Conservation (phyloP, 1,140 invertebrate genomes). For the Melitaea cinxia region DNA sequence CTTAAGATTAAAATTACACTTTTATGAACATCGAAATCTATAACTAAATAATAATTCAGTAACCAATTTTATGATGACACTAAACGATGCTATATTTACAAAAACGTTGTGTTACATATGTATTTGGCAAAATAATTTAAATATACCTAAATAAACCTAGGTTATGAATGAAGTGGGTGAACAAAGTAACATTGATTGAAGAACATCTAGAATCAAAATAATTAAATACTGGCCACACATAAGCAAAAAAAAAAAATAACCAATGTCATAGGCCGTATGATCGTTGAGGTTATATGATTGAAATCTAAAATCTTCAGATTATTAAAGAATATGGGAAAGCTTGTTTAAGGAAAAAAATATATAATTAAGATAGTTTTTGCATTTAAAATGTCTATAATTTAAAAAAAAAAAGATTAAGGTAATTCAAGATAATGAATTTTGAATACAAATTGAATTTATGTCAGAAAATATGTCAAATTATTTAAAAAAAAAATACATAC, state of each 20-base stretch:
- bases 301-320: neutral
- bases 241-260: neutral
- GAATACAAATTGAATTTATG: conserved; percentile 7
- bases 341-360: neutral
- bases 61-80: conserved; percentile 52
- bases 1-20: conserved; percentile 44
- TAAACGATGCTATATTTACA: conserved; percentile 69
- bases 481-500: conserved; percentile 20
- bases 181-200: conserved; percentile 16
- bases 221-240: conserved; percentile 34
- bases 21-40: conserved; percentile 57
- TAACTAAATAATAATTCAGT: conserved; percentile 48
- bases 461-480: conserved; percentile 25
- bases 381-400: neutral
- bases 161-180: conserved; percentile 41
- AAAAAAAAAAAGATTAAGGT: conserved; percentile 1
- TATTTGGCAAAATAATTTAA: conserved; percentile 78
- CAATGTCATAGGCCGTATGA: neutral
- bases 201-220: neutral
- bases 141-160: conserved; percentile 57
- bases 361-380: neutral
- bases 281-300: neutral
- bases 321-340: neutral
- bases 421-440: neutral
- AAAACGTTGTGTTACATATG: conserved; percentile 54